These are phyloP conservation scores for Sporophila hypoxantha DNA, from an alignment of 2,113 vertebrate species.

Conservation along the genomic window DNA sequence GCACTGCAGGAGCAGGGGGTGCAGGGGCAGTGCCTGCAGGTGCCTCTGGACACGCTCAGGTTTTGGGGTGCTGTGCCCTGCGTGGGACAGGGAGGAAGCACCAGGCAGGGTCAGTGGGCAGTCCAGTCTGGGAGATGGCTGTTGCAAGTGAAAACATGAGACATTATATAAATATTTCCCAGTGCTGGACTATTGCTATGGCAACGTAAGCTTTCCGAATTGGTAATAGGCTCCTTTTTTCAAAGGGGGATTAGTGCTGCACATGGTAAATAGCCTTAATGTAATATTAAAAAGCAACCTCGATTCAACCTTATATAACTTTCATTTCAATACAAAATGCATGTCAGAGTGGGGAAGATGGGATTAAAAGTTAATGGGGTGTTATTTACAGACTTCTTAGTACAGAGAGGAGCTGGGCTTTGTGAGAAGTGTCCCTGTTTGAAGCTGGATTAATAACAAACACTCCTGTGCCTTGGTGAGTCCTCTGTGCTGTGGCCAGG, in stretches of 20 bases:
- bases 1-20: fast-evolving
- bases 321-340: slow-evolving; percentile 6
- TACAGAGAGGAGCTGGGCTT: background rate
- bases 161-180: slow-evolving; percentile 51
- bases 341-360: background rate
- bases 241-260: slow-evolving; percentile 21
- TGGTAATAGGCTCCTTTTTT: background rate
- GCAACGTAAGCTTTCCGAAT: slow-evolving; percentile 37
- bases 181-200: slow-evolving; percentile 32
- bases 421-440: background rate
- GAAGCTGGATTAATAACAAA: background rate
- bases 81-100: background rate
- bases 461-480: background rate
- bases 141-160: background rate
- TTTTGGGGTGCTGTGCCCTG: background rate
- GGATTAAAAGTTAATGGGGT: slow-evolving; percentile 17
- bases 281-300: slow-evolving; percentile 44
- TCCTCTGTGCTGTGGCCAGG: background rate
- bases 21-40: fast-evolving
- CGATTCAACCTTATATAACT: slow-evolving; percentile 36
- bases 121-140: background rate
- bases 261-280: slow-evolving; percentile 29
- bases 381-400: slow-evolving; percentile 20
- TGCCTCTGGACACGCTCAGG: fast-evolving
- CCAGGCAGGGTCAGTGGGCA: background rate